Percentiles rank a stretch among this genome's conserved stretches.
Evolutionary conservation across 2,113 vertebrate species (phyloP).

Genomic region (Phalacrocorax brasilianus): DNA sequence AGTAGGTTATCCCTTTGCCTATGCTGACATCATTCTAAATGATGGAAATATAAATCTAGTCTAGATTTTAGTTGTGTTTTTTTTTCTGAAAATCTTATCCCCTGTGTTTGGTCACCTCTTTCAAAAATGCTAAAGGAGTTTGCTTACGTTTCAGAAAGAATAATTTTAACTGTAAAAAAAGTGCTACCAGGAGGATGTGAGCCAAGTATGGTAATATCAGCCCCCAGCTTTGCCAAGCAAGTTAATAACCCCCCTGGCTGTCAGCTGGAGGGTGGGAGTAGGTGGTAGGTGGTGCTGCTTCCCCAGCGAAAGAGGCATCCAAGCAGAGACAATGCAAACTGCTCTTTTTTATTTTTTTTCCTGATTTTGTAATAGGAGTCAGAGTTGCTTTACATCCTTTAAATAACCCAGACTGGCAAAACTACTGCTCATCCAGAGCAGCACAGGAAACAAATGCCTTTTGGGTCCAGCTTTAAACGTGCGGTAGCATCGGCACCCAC

Average conservation of each 20-base stretch:
- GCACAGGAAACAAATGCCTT: neutral
- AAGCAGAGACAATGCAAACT: neutral
- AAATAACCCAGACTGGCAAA: neutral
- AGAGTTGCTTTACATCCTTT: neutral
- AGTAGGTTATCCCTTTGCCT: neutral
- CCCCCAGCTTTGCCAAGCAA: neutral
- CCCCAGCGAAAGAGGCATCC: neutral
- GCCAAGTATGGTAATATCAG: neutral
- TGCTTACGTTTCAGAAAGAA: neutral
- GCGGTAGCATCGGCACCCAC: accelerated
- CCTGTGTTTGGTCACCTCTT: accelerated
- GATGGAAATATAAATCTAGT: accelerated
- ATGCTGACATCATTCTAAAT: accelerated
- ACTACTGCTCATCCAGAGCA: neutral
- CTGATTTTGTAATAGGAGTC: neutral
- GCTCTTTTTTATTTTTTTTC: neutral
- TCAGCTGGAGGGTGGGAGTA: constrained; percentile 25
- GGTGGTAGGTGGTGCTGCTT: constrained; percentile 37
- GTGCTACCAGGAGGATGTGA: neutral
- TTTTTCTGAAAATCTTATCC: neutral
- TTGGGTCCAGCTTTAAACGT: neutral
- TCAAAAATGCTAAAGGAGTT: accelerated
- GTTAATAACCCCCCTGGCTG: neutral
- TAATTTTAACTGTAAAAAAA: neutral
- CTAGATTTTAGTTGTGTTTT: neutral